phyloP scores from a whole-genome alignment of 2,888 invertebrate genomes.

The Coleophora deauratella region DNA sequence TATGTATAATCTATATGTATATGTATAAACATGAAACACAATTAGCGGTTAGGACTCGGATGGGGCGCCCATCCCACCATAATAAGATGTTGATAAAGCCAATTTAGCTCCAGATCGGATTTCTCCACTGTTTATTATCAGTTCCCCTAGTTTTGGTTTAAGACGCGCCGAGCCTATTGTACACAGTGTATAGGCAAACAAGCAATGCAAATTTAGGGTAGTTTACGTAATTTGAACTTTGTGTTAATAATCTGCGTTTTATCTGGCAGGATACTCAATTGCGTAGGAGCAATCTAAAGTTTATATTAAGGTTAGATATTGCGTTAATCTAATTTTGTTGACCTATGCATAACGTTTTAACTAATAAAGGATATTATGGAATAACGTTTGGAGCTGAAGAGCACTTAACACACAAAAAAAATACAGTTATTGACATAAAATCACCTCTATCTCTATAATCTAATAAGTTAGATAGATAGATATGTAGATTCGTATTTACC shows the following conservation, averaged over 20 bases:
- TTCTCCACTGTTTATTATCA: conserved; percentile 44
- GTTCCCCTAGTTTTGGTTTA: conserved; percentile 40
- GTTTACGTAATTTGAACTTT: conserved; percentile 42
- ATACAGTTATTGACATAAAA: too few species aligned
- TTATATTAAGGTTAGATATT: neutral
- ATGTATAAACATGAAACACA: conserved; percentile 43
- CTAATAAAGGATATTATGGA: too few species aligned
- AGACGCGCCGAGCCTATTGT: conserved; percentile 33
- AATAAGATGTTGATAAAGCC: conserved; percentile 41
- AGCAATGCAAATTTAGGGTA: conserved; percentile 40
- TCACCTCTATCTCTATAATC: too few species aligned
- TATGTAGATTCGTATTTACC: too few species aligned
- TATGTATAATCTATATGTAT: too few species aligned
- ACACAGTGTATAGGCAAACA: conserved; percentile 37
- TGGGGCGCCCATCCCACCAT: conserved; percentile 3
- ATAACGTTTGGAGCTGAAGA: too few species aligned
- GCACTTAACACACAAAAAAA: too few species aligned
- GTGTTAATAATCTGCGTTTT: conserved; percentile 27
- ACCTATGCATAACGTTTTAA: neutral
- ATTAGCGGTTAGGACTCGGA: conserved; percentile 39
- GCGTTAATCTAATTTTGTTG: neutral
- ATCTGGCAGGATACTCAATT: conserved; percentile 17
- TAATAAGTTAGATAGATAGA: too few species aligned
- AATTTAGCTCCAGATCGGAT: conserved; percentile 43
- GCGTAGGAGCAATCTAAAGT: conserved; percentile 7